A percentile compares a stretch with the other conserved stretches of the same genome.
phyloP scores from a whole-genome alignment of 1,140 invertebrate genomes.

The Bombus confusus region DNA sequence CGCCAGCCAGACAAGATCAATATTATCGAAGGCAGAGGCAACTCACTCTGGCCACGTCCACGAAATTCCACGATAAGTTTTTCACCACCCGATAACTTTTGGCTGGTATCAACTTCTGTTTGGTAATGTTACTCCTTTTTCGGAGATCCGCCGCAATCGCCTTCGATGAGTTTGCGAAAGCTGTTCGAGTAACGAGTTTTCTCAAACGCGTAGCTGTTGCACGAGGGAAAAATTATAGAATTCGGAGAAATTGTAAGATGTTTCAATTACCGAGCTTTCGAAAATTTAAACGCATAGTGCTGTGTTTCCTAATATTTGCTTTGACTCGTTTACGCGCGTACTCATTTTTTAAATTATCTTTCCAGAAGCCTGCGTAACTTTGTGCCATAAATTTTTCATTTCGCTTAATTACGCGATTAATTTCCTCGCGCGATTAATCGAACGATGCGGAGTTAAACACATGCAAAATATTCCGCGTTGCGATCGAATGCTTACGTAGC shows the following conservation, averaged over 20 bases:
- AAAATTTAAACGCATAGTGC: neutral
- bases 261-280: neutral
- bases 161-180: neutral
- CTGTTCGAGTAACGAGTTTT: neutral
- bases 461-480: neutral
- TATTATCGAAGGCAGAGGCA: slow-evolving; percentile 37
- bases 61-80: slow-evolving; percentile 36
- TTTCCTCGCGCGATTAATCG: neutral
- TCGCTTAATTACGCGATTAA: neutral
- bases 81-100: slow-evolving; percentile 8
- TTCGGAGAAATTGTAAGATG: neutral
- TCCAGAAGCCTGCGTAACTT: neutral
- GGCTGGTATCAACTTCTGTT: slow-evolving; percentile 34
- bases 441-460: neutral
- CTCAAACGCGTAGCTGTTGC: neutral
- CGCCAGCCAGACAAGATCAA: slow-evolving; percentile 38
- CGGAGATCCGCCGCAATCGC: neutral
- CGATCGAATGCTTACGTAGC: neutral
- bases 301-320: neutral
- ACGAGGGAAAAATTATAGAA: neutral
- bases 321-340: no score
- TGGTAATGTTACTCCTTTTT: neutral
- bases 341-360: no score
- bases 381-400: neutral
- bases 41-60: neutral